Conservation (phyloP, 2,888 invertebrate species). For the Platycnemis pennipes region DNA sequence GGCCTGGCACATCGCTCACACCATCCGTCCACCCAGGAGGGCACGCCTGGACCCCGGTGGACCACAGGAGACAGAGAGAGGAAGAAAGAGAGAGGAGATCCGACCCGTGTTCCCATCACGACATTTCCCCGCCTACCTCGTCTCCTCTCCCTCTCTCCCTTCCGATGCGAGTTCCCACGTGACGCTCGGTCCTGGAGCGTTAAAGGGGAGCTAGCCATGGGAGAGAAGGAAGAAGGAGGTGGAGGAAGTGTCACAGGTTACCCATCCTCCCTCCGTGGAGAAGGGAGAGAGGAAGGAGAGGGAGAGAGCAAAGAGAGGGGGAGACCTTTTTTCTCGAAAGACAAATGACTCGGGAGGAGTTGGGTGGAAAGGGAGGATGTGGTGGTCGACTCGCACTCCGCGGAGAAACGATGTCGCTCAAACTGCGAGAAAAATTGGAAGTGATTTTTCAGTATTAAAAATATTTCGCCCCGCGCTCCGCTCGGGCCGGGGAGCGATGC, state of each 20-base stretch:
- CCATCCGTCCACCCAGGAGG: neutral
- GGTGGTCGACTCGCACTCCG: neutral
- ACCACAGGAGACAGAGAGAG: neutral
- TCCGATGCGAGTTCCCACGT: slow-evolving; percentile 42
- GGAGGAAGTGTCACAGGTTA: slow-evolving; percentile 21
- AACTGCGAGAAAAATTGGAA: slow-evolving; percentile 46
- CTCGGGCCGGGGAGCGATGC: slow-evolving; percentile 5
- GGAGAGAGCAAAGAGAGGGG: neutral
- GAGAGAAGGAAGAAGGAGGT: neutral
- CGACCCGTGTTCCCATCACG: slow-evolving; percentile 20
- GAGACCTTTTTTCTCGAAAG: neutral
- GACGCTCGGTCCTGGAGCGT: neutral
- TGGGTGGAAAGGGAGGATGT: neutral
- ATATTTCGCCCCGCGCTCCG: neutral
- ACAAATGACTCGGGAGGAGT: neutral
- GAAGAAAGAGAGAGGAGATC: neutral
- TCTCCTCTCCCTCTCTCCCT: neutral
- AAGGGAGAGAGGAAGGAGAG: neutral
- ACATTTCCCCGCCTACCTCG: neutral
- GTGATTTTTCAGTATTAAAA: slow-evolving; percentile 46
- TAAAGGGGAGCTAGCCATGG: neutral
- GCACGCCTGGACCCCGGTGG: neutral
- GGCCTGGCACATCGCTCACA: neutral
- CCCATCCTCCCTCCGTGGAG: neutral
- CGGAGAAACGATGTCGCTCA: slow-evolving; percentile 50